phyloP scores from a whole-genome alignment of 2,888 invertebrate species.

The Synergus gifuensis region DNA sequence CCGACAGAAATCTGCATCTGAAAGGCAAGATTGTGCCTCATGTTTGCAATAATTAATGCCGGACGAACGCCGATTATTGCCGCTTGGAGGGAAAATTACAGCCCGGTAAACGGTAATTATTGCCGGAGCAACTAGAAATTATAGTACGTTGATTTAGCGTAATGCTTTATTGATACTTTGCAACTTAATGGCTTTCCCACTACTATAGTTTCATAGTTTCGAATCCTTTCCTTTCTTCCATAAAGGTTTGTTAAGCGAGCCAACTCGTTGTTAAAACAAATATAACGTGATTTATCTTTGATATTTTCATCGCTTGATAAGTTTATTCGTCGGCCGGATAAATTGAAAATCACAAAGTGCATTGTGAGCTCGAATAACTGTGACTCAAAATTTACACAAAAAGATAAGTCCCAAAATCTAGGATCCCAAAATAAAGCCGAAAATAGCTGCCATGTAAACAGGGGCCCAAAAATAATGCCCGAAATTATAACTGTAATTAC shows the following conservation, averaged over 20 bases:
- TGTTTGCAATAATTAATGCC: slow-evolving; percentile 37
- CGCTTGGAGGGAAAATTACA: slow-evolving; percentile 36
- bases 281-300: slow-evolving; percentile 10
- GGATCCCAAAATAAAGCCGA: too few relatives aligned
- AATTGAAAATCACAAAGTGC: slow-evolving; percentile 44
- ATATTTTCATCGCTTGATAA: slow-evolving; percentile 6
- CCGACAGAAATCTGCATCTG: slow-evolving; percentile 30
- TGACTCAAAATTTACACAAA: too few relatives aligned
- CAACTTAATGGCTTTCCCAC: slow-evolving; percentile 12
- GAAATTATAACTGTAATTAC: too few relatives aligned
- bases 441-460: too few relatives aligned
- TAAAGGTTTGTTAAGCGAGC: slow-evolving; percentile 9
- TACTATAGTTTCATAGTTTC: background rate
- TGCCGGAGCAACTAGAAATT: slow-evolving; percentile 29
- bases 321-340: slow-evolving; percentile 49
- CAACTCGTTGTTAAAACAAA: background rate
- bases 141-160: slow-evolving; percentile 32
- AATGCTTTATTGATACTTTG: slow-evolving; percentile 40
- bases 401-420: too few relatives aligned
- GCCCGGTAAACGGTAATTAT: slow-evolving; percentile 31
- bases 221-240: slow-evolving; percentile 24
- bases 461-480: too few relatives aligned
- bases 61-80: slow-evolving; percentile 24
- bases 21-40: slow-evolving; percentile 23
- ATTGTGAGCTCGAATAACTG: background rate